Conservation (phyloP, 2,113 vertebrate genomes). For the Mobula birostris region DNA sequence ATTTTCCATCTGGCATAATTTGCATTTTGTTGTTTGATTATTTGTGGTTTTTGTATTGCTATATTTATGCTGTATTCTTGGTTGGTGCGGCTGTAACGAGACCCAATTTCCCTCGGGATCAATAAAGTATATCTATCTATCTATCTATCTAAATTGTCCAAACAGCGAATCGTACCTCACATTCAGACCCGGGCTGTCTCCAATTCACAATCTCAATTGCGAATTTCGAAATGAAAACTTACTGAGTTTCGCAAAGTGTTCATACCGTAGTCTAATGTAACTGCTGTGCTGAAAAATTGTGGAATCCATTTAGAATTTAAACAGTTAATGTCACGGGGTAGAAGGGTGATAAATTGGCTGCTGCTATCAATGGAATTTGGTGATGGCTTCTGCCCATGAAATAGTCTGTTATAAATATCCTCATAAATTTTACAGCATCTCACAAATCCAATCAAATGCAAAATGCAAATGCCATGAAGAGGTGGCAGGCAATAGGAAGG, state of each 20-base stretch:
- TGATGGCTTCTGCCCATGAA: neutral
- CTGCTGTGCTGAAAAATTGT: neutral
- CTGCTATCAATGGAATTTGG: slow-evolving; percentile 25
- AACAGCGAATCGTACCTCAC: too few species aligned
- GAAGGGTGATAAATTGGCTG: slow-evolving; percentile 19
- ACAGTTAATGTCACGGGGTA: slow-evolving; percentile 14
- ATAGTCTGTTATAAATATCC: slow-evolving; percentile 21
- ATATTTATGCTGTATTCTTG: too few species aligned
- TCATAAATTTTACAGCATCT: slow-evolving; percentile 32
- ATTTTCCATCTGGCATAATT: too few species aligned
- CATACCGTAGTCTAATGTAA: neutral
- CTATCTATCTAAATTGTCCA: too few species aligned
- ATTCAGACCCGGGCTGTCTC: too few species aligned
- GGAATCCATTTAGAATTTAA: neutral
- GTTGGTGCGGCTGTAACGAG: too few species aligned
- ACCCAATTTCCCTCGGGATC: too few species aligned
- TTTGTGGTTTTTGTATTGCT: too few species aligned
- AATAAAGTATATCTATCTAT: too few species aligned
- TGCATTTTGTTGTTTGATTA: too few species aligned
- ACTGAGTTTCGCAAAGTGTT: neutral
- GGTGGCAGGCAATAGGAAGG: neutral
- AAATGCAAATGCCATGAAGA: slow-evolving; percentile 32
- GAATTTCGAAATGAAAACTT: neutral
- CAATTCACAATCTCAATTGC: neutral
- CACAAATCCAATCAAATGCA: slow-evolving; percentile 29